Evolutionary conservation across 2,888 invertebrate species (phyloP).

Genomic region (Axea sp.): DNA sequence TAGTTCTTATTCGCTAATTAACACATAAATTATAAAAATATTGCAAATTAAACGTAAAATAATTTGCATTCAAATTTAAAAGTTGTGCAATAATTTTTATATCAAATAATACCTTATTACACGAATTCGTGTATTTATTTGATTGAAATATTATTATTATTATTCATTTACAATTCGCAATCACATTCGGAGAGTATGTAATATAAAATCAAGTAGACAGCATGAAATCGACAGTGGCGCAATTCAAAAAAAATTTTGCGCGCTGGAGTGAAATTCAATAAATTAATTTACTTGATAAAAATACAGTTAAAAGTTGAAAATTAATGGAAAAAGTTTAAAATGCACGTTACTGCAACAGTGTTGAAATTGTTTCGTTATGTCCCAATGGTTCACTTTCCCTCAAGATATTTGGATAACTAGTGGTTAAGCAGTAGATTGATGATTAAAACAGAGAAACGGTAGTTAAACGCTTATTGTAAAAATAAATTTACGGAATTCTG

Average conservation of each 20-base stretch:
- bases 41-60: too few relatives aligned
- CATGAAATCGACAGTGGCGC: background rate
- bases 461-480: conserved; percentile 43
- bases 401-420: conserved; percentile 50
- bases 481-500: conserved; percentile 21
- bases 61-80: background rate
- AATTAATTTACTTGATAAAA: conserved; percentile 31
- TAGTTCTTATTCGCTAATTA: too few relatives aligned
- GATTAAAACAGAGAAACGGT: conserved; percentile 44
- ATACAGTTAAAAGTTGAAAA: conserved; percentile 22
- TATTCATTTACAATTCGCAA: too few relatives aligned
- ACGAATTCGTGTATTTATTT: too few relatives aligned
- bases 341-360: conserved; percentile 37
- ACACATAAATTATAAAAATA: too few relatives aligned
- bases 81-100: too few relatives aligned
- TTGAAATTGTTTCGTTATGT: conserved; percentile 46
- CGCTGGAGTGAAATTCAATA: conserved; percentile 25
- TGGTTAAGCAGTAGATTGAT: conserved; percentile 34
- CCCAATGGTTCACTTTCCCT: conserved; percentile 52
- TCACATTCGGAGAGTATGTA: too few relatives aligned
- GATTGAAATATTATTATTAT: too few relatives aligned
- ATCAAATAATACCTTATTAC: too few relatives aligned
- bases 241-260: conserved; percentile 16
- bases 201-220: conserved; percentile 12
- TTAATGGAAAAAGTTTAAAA: conserved; percentile 50